Evolutionary conservation across 2,888 invertebrate genomes (phyloP), one percentile per base, ranked within the genome.

Genomic region (Tenthredo scrophulariae): DNA sequence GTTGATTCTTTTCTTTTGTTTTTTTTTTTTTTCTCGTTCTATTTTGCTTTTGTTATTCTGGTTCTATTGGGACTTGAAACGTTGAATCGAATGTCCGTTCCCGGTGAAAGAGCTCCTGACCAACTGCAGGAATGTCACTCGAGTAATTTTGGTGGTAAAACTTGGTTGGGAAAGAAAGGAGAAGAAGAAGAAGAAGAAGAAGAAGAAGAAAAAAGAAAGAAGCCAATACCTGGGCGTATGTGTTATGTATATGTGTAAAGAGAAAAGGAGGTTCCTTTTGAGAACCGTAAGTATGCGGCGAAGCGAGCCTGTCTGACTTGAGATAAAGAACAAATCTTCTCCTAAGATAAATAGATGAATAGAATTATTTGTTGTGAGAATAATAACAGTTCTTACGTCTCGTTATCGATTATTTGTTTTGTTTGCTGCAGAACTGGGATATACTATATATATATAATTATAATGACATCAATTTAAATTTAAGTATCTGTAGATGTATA

Each of bases 81-180:
- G 2, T 65, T 65, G 29, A 65, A 18, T 67, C 33, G 67, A 67
- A 29, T 67, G 4, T 33, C 67, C 67, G 22, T 10, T 1, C 2
- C 26, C 3, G 33, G 18, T 33, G 29, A 67, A 67, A 67, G 67
- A 67, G 67, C 33, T 67, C 5, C 67, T 67, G 72, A 74, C 72
- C 72, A 26, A 74, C 40, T 22, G 72, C 43, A 74, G 72, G 72
- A 74, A 74, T 74, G 72, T 74, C 40, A 22, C 43, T 74, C 9
- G 72, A 74, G 72, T 74, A 13, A 74, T 74, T 74, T 74, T 74
- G 72, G 43, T 43, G 40, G 72, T 67, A 67, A 67, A 67, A 67
- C 18, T 18, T 67, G 15, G 67, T 67, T 33, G 33, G 33, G 67
- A 67, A 67, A 33, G 6, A 65, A 72, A 33, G 70, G 40, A 40